phyloP scores from a whole-genome alignment of 2,888 invertebrate species.

The Hoplodrina ambigua region DNA sequence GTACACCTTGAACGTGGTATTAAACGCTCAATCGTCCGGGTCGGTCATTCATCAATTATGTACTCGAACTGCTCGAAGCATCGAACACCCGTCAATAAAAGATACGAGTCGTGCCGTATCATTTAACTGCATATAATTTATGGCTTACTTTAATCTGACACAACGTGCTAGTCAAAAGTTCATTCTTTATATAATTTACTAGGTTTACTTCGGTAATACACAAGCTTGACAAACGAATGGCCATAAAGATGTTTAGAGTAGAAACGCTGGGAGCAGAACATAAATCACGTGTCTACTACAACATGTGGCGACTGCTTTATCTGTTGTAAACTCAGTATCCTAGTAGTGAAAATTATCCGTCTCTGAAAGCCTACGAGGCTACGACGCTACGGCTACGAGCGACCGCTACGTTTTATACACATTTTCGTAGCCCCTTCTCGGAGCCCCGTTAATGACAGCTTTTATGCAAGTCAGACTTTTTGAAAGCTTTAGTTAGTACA shows the following conservation, averaged over 20 bases:
- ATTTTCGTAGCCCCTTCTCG: not conserved
- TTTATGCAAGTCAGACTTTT: slow-evolving; percentile 38
- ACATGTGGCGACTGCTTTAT: slow-evolving; percentile 29
- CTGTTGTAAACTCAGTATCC: slow-evolving; percentile 34
- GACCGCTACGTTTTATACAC: slow-evolving; percentile 24
- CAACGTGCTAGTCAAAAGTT: slow-evolving; percentile 40
- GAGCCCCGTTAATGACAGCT: slow-evolving; percentile 10
- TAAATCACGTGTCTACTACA: slow-evolving; percentile 50
- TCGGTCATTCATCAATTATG: slow-evolving; percentile 56
- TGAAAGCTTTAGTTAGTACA: slow-evolving; percentile 14
- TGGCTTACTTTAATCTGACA: slow-evolving; percentile 48
- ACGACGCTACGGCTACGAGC: slow-evolving; percentile 36
- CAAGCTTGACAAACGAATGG: slow-evolving; percentile 52
- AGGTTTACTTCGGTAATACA: slow-evolving; percentile 48
- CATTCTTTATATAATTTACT: slow-evolving; percentile 45
- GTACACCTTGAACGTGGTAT: slow-evolving; percentile 3
- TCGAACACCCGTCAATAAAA: slow-evolving; percentile 60
- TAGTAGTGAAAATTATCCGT: slow-evolving; percentile 19
- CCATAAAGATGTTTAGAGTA: slow-evolving; percentile 47
- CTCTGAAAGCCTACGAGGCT: slow-evolving; percentile 25
- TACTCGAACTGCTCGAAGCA: slow-evolving; percentile 48
- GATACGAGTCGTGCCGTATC: slow-evolving; percentile 51
- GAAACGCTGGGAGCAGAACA: slow-evolving; percentile 34
- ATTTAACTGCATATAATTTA: slow-evolving; percentile 61
- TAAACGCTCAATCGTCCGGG: slow-evolving; percentile 20